A percentile compares a stretch with the other conserved stretches of the same genome.
These are phyloP conservation scores for Galeopterus variegatus DNA, from an alignment of 2,113 vertebrate species.

Conservation along the genomic window DNA sequence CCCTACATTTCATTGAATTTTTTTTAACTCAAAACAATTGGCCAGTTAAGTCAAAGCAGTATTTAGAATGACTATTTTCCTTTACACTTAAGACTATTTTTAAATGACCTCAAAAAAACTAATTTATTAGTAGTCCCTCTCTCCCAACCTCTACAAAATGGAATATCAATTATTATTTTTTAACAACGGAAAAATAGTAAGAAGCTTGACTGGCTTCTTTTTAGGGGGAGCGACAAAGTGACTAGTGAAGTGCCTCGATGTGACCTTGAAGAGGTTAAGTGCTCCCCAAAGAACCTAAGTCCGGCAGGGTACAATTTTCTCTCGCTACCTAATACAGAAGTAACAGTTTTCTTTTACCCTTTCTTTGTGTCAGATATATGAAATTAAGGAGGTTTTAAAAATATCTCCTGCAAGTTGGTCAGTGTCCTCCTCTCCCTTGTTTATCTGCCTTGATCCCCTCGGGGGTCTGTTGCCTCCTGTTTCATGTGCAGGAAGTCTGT, in stretches of 20 bases:
- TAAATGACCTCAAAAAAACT: neutral
- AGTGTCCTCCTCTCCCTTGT: neutral
- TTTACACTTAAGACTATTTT: slow-evolving; percentile 38
- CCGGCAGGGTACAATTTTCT: neutral
- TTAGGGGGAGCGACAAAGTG: neutral
- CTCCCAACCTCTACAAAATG: neutral
- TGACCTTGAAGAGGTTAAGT: neutral
- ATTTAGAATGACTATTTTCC: neutral
- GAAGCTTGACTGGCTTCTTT: neutral
- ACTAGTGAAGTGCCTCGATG: rapidly evolving
- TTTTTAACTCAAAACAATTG: neutral
- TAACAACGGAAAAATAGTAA: neutral
- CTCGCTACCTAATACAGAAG: neutral
- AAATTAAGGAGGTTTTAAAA: slow-evolving; percentile 29
- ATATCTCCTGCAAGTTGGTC: neutral
- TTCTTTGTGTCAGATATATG: slow-evolving; percentile 15
- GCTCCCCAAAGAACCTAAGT: neutral
- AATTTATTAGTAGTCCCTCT: neutral
- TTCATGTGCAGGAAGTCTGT: neutral
- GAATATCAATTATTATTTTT: neutral
- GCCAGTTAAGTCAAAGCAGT: neutral
- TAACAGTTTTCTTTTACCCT: neutral
- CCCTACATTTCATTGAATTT: neutral
- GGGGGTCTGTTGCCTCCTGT: neutral
- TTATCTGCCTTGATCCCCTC: neutral